A percentile compares a stretch with the other conserved stretches of the same genome.
Conservation (phyloP, 2,888 invertebrate genomes). For the Scotopteryx bipunctaria region DNA sequence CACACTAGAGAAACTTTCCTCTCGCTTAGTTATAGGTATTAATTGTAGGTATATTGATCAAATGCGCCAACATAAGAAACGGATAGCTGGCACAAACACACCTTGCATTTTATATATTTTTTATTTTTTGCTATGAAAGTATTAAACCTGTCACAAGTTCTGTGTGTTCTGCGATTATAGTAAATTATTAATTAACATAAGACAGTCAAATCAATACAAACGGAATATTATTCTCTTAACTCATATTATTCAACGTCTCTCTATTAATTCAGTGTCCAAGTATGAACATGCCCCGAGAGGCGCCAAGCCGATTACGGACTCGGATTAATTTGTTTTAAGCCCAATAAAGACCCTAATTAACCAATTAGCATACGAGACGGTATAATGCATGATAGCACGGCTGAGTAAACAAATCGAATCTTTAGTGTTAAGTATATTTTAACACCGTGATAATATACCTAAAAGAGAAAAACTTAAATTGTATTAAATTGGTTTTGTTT, state of each 20-base stretch:
- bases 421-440: constrained; percentile 20
- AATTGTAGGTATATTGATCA: constrained; percentile 18
- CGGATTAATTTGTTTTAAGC: constrained; percentile 64
- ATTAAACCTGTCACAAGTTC: no score
- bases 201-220: no score
- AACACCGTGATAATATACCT: constrained; percentile 11
- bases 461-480: background rate
- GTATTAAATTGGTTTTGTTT: constrained; percentile 13
- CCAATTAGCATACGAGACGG: constrained; percentile 59
- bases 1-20: constrained; percentile 46
- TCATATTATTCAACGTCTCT: no score
- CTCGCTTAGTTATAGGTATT: constrained; percentile 22
- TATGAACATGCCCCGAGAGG: constrained; percentile 43
- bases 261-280: constrained; percentile 14
- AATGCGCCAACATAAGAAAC: background rate
- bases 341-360: constrained; percentile 64
- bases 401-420: constrained; percentile 51
- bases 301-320: constrained; percentile 61
- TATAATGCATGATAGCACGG: constrained; percentile 40
- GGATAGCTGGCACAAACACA: constrained; percentile 10
- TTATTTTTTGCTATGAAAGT: no score
- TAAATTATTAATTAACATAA: no score
- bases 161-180: no score
- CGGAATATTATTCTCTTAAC: no score
- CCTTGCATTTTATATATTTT: background rate